phyloP scores from a whole-genome alignment of 2,888 invertebrate genomes.

The Mimumesa dahlbomi region DNA sequence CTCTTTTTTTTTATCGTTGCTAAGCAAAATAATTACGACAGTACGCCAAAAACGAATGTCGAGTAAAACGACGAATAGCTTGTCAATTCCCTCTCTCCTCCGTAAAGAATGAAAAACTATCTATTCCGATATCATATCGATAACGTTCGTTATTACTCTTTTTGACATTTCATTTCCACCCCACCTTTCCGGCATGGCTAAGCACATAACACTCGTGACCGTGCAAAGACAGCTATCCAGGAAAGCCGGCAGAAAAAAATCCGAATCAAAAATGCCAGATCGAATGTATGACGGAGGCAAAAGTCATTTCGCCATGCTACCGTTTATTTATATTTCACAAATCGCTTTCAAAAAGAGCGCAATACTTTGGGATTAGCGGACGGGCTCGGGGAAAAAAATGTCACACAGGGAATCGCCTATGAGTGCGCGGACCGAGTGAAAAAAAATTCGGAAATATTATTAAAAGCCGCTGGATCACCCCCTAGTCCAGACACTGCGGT shows the following conservation, averaged over 20 bases:
- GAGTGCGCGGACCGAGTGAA: slow-evolving; percentile 56
- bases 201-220: slow-evolving; percentile 34
- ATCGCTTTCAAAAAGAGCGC: slow-evolving; percentile 77
- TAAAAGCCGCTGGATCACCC: slow-evolving; percentile 71
- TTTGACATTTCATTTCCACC: slow-evolving; percentile 54
- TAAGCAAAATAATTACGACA: slow-evolving; percentile 23
- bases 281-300: slow-evolving; percentile 51
- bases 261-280: slow-evolving; percentile 39
- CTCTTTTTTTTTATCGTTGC: not conserved
- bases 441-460: slow-evolving; percentile 74
- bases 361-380: slow-evolving; percentile 78
- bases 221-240: slow-evolving; percentile 30
- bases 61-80: slow-evolving; percentile 22
- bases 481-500: slow-evolving; percentile 34
- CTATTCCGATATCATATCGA: slow-evolving; percentile 42
- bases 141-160: slow-evolving; percentile 54
- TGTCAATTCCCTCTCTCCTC: slow-evolving; percentile 44
- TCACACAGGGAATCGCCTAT: slow-evolving; percentile 70
- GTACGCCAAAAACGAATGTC: slow-evolving; percentile 1
- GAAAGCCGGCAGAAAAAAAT: slow-evolving; percentile 2
- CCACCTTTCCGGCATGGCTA: slow-evolving; percentile 11
- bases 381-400: slow-evolving; percentile 60
- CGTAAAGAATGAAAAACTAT: slow-evolving; percentile 49
- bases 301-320: slow-evolving; percentile 70
- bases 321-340: slow-evolving; percentile 77